Evolutionary conservation across 2,113 vertebrate genomes (phyloP).

Genomic region (human (Homo sapiens)): DNA sequence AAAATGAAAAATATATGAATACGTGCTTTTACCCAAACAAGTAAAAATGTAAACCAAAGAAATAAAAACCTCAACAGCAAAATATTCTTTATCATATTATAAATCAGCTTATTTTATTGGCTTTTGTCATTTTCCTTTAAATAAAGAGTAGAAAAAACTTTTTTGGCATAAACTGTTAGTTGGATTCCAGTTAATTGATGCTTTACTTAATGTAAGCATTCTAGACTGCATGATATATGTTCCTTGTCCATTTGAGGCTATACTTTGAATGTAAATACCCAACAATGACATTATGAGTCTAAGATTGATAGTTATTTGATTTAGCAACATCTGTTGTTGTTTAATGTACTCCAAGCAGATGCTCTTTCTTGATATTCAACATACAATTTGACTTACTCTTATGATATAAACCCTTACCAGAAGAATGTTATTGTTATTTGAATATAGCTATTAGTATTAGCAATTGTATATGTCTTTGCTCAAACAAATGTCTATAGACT

Average conservation of each 20-base stretch:
- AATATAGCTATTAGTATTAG: constrained; percentile 43
- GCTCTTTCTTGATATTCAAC: constrained; percentile 78
- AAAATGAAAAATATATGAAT: neutral
- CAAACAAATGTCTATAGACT: constrained; percentile 48
- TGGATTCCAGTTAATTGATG: neutral
- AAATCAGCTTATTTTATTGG: neutral
- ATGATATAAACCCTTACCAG: constrained; percentile 54
- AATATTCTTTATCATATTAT: neutral
- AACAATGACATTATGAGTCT: constrained; percentile 62
- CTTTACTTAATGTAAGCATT: constrained; percentile 25
- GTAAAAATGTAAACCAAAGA: neutral
- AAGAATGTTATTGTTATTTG: constrained; percentile 46
- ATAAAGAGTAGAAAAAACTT: neutral
- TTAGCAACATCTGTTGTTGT: constrained; percentile 80
- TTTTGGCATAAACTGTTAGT: neutral
- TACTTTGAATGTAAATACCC: constrained; percentile 66
- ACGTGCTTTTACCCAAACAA: neutral
- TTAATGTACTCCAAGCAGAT: constrained; percentile 77
- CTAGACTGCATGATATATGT: neutral
- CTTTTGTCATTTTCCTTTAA: neutral
- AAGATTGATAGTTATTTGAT: constrained; percentile 82
- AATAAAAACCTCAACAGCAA: neutral
- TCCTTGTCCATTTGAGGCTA: constrained; percentile 52
- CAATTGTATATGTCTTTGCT: constrained; percentile 36
- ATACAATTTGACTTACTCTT: constrained; percentile 74